These are phyloP conservation scores for Iselma pallidipennis DNA, from an alignment of 2,888 invertebrate genomes.

Conservation along the genomic window DNA sequence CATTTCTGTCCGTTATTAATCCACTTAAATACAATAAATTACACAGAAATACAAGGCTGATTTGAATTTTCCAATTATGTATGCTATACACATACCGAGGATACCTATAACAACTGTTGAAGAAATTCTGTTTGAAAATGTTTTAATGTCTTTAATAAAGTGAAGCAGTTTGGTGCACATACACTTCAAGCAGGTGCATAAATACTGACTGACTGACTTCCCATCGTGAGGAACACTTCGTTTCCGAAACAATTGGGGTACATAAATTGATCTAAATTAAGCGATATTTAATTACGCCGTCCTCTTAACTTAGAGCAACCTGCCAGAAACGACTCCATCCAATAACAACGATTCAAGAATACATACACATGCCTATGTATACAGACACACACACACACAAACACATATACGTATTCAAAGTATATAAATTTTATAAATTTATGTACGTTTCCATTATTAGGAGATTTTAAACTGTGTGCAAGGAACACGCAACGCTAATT, in stretches of 20 bases:
- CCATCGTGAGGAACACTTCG: constrained; percentile 13
- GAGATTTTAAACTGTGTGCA: constrained; percentile 31
- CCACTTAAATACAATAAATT: no score
- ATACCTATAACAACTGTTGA: neutral
- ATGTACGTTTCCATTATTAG: constrained; percentile 35
- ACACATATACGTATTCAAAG: constrained; percentile 40
- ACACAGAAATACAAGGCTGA: no score
- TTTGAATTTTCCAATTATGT: no score
- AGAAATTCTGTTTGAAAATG: neutral
- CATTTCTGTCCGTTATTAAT: no score
- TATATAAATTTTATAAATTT: constrained; percentile 45
- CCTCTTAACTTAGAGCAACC: constrained; percentile 32
- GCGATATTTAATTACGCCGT: constrained; percentile 48
- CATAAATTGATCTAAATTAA: constrained; percentile 51
- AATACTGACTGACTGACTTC: constrained; percentile 28
- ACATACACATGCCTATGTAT: constrained; percentile 31
- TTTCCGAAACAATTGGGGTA: constrained; percentile 43
- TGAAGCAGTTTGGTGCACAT: neutral
- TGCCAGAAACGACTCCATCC: constrained; percentile 16
- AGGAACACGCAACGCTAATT: neutral
- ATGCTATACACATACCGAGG: no score
- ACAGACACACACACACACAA: no score
- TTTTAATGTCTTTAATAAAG: neutral
- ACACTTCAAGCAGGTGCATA: constrained; percentile 39
- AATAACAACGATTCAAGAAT: constrained; percentile 26